Evolutionary conservation across 2,113 vertebrate species (phyloP).

Genomic region (Hassar affinis): DNA sequence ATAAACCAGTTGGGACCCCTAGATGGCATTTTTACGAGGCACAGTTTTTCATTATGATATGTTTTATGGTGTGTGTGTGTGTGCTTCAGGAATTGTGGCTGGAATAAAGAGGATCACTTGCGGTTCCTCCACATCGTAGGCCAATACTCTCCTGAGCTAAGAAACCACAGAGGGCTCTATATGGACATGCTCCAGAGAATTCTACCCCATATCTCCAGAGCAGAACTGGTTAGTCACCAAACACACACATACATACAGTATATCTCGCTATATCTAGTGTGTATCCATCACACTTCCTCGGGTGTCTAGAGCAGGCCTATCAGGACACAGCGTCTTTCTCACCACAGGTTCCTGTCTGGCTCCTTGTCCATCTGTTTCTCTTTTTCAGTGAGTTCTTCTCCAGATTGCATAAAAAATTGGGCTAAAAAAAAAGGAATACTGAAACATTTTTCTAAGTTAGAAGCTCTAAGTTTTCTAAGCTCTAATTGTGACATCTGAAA

Average conservation of each 20-base stretch:
- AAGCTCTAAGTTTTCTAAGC: too few species aligned
- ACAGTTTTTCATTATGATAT: neutral
- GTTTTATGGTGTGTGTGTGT: neutral
- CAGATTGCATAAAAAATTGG: neutral
- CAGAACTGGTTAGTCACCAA: conserved; percentile 80
- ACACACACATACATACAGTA: neutral
- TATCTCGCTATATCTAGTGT: neutral
- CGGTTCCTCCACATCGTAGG: conserved; percentile 74
- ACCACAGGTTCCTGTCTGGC: neutral
- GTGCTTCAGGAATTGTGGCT: conserved; percentile 73
- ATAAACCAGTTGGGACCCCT: neutral
- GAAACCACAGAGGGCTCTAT: conserved; percentile 77
- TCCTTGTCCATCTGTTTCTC: neutral
- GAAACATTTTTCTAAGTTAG: neutral
- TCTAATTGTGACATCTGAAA: neutral
- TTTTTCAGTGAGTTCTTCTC: neutral
- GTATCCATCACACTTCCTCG: neutral
- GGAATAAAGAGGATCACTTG: conserved; percentile 80
- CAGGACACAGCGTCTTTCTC: neutral
- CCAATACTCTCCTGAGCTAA: conserved; percentile 76
- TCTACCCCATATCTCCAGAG: conserved; percentile 78
- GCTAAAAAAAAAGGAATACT: neutral
- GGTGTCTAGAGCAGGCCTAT: neutral
- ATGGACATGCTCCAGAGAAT: conserved; percentile 82
- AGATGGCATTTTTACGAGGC: neutral